Evolutionary conservation across 2,113 vertebrate genomes (phyloP).

Genomic region (Dipodomys spectabilis): DNA sequence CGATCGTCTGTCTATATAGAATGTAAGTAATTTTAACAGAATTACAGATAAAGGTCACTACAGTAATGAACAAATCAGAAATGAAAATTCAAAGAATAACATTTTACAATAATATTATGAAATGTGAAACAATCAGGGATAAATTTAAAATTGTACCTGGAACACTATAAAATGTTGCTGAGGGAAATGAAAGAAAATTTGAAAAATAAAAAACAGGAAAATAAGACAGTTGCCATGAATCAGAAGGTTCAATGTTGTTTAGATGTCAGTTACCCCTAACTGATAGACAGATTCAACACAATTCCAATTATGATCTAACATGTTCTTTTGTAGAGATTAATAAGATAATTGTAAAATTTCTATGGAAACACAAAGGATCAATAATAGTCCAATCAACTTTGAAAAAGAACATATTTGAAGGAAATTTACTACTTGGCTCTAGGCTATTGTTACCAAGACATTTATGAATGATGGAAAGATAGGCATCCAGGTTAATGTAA

Average conservation of each 20-base stretch:
- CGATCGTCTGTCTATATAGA: background rate
- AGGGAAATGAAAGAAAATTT: background rate
- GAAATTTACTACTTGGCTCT: background rate
- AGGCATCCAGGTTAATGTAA: background rate
- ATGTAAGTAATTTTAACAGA: constrained; percentile 5
- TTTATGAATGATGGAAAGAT: background rate
- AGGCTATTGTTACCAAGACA: background rate
- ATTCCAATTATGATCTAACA: background rate
- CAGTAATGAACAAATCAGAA: background rate
- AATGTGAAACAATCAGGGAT: background rate
- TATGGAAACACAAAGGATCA: background rate
- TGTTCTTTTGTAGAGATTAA: background rate
- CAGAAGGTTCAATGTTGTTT: background rate
- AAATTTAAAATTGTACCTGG: background rate
- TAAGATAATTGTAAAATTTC: background rate
- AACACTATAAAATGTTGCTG: background rate
- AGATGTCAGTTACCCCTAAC: background rate
- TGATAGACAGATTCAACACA: background rate
- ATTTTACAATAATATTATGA: background rate
- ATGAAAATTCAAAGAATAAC: background rate
- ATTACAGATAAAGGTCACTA: background rate
- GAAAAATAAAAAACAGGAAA: background rate
- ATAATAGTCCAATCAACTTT: background rate
- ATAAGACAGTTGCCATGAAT: background rate
- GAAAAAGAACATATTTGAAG: background rate